Conservation (phyloP, 2,113 vertebrate genomes). For the Psilopsiagon aurifrons region DNA sequence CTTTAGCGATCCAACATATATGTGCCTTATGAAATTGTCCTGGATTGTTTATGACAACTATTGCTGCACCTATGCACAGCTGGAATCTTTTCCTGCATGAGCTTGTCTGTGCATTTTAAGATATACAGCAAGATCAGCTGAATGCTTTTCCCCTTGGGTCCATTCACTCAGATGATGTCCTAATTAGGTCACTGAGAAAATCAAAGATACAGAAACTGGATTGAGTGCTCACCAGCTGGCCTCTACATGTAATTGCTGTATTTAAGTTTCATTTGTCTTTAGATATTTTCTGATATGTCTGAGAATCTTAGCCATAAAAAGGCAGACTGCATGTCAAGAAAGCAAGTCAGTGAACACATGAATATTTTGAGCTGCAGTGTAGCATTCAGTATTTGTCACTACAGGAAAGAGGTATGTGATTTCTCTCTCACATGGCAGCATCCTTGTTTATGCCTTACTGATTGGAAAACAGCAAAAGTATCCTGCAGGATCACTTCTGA, state of each 20-base stretch:
- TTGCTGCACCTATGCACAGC: neutral
- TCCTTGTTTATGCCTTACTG: neutral
- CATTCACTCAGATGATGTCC: neutral
- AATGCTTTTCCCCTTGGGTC: neutral
- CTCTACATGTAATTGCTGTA: neutral
- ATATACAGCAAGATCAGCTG: neutral
- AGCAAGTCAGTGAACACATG: neutral
- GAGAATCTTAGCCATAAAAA: slow-evolving; percentile 4
- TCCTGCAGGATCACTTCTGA: neutral
- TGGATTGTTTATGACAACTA: neutral
- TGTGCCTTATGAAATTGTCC: neutral
- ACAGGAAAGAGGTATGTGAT: neutral
- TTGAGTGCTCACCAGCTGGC: accelerated
- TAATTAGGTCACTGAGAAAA: slow-evolving; percentile 40
- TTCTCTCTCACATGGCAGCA: slow-evolving; percentile 32
- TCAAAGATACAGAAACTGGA: neutral
- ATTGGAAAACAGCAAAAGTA: neutral
- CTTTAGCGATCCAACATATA: neutral
- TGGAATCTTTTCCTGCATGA: neutral
- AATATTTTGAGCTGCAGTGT: neutral
- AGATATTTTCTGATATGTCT: neutral
- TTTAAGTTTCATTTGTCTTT: slow-evolving; percentile 3
- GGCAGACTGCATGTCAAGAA: neutral
- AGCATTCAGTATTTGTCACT: slow-evolving; percentile 9
- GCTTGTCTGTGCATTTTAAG: neutral